phyloP scores from a whole-genome alignment of 2,888 invertebrate genomes.

The Napeogenes sylphis region DNA sequence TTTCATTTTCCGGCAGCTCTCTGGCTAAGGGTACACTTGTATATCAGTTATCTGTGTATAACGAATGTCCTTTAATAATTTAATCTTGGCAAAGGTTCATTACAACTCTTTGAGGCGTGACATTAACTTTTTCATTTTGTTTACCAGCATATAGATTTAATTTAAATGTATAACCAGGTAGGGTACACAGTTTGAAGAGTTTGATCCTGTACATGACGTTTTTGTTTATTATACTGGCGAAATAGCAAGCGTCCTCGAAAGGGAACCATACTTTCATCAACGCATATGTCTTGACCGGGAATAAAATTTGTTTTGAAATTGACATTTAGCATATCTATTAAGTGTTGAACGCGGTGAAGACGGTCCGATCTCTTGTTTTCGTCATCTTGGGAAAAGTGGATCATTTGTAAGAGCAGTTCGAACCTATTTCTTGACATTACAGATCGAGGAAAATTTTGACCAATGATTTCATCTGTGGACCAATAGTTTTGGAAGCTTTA shows the following conservation, averaged over 20 bases:
- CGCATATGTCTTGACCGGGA: slow-evolving; percentile 37
- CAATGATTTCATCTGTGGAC: slow-evolving; percentile 34
- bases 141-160: too few relatives aligned
- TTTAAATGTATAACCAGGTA: slow-evolving; percentile 29
- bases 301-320: slow-evolving; percentile 32
- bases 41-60: slow-evolving; percentile 39
- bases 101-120: slow-evolving; percentile 37
- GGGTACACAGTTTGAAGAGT: slow-evolving; percentile 35
- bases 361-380: slow-evolving; percentile 35
- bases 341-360: slow-evolving; percentile 32
- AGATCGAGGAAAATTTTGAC: slow-evolving; percentile 35
- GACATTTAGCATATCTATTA: slow-evolving; percentile 37
- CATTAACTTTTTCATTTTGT: slow-evolving; percentile 34
- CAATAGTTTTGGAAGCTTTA: slow-evolving; percentile 40
- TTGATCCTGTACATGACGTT: too few relatives aligned
- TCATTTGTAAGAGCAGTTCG: slow-evolving; percentile 39
- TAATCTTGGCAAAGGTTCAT: slow-evolving; percentile 37
- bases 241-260: too few relatives aligned
- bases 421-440: slow-evolving; percentile 40
- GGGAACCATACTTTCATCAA: too few relatives aligned
- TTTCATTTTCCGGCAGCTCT: slow-evolving; percentile 33
- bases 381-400: slow-evolving; percentile 44
- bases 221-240: too few relatives aligned
- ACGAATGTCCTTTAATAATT: slow-evolving; percentile 36
- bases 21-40: slow-evolving; percentile 34